These are phyloP conservation scores for Drosophila austrosaltans DNA, from an alignment of 2,888 invertebrate genomes.

Conservation along the genomic window DNA sequence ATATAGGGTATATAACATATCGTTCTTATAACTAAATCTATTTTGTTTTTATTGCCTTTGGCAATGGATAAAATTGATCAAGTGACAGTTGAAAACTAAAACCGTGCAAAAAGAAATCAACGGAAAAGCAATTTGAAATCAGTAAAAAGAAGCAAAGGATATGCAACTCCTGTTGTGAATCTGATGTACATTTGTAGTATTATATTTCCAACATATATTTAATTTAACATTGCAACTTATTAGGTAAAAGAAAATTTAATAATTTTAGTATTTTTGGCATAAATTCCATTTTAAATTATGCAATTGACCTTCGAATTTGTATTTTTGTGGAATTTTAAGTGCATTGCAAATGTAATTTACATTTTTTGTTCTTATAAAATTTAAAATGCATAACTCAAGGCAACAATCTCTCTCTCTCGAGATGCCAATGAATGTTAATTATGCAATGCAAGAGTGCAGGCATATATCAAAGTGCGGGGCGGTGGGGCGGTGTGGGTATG, in stretches of 20 bases:
- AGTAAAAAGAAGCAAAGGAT: not conserved
- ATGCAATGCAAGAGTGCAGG: not conserved
- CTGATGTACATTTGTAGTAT: too few species aligned
- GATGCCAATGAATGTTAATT: constrained; percentile 8
- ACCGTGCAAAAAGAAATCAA: not conserved
- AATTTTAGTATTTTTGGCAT: too few species aligned
- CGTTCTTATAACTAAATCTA: not conserved
- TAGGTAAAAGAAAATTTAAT: too few species aligned
- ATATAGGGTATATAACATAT: not conserved
- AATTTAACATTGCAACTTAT: too few species aligned
- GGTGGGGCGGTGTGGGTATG: not conserved
- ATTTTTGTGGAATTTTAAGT: not conserved
- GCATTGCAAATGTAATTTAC: not conserved
- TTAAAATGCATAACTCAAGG: constrained; percentile 12
- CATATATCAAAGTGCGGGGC: not conserved
- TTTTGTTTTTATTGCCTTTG: too few species aligned
- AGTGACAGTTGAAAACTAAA: not conserved
- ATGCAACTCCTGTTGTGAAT: not conserved
- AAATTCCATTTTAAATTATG: not conserved
- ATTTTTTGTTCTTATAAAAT: not conserved
- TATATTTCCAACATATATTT: not conserved
- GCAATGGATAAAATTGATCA: not conserved
- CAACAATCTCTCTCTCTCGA: not conserved
- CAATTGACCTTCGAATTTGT: not conserved
- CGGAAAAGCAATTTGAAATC: not conserved